These are phyloP conservation scores for Palloptera scutellata DNA, from an alignment of 2,888 invertebrate genomes.

Conservation along the genomic window DNA sequence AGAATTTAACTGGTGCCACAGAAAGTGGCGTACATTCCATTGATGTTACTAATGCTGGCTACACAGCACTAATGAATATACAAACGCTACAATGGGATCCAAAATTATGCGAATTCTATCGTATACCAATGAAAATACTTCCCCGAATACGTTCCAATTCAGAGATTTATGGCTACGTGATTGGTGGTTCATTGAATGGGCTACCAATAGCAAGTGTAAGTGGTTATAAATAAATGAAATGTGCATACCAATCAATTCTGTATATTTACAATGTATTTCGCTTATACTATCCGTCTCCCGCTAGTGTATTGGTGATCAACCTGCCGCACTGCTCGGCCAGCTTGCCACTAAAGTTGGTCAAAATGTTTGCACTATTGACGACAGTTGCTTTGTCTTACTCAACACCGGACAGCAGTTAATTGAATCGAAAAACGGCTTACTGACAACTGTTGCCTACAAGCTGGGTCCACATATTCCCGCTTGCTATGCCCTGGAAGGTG, in stretches of 20 bases:
- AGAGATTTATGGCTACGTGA: slow-evolving; percentile 87
- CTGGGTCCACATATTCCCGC: slow-evolving; percentile 77
- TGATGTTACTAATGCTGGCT: slow-evolving; percentile 96
- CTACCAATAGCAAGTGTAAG: slow-evolving; percentile 88
- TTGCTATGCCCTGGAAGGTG: slow-evolving; percentile 90
- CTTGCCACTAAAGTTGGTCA: slow-evolving; percentile 86
- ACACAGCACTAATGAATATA: slow-evolving; percentile 95
- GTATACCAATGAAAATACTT: slow-evolving; percentile 82
- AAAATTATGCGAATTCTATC: slow-evolving; percentile 86
- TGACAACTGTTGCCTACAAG: slow-evolving; percentile 92
- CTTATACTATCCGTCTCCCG: slow-evolving; percentile 40
- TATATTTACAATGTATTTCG: slow-evolving; percentile 5
- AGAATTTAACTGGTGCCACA: slow-evolving; percentile 71
- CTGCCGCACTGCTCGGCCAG: slow-evolving; percentile 92
- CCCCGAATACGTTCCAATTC: slow-evolving; percentile 91
- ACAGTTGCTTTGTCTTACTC: slow-evolving; percentile 93
- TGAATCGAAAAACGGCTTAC: slow-evolving; percentile 84
- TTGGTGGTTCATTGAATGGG: slow-evolving; percentile 77
- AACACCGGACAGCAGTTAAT: slow-evolving; percentile 87
- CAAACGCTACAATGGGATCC: slow-evolving; percentile 88
- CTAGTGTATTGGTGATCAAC: slow-evolving; percentile 94
- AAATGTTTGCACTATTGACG: slow-evolving; percentile 95
- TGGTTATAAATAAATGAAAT: slow-evolving; percentile 36
- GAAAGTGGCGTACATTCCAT: slow-evolving; percentile 80
- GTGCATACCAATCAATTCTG: background rate